Conservation (phyloP, 2,888 invertebrate species). For the Pseudanteris insignis region DNA sequence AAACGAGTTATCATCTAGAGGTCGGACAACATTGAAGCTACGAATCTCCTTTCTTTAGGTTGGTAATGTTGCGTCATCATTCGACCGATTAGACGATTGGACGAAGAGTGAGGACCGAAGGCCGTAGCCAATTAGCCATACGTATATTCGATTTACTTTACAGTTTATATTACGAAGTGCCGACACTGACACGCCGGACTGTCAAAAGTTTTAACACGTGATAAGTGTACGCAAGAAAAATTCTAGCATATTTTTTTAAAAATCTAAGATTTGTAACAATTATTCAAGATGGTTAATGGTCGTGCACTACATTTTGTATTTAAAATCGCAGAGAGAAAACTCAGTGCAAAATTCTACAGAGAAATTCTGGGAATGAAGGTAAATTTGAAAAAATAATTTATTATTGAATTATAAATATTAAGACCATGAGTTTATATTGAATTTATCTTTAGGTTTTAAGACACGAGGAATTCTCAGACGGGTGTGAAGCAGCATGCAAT, state of each 20-base stretch:
- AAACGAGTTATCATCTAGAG: no score
- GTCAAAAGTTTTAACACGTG: no score
- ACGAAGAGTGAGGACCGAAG: no score
- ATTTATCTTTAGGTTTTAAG: constrained; percentile 77
- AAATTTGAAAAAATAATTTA: background rate
- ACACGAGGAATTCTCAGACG: constrained; percentile 97
- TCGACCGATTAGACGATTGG: no score
- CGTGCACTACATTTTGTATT: constrained; percentile 96
- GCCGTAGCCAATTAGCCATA: no score
- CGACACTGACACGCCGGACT: no score
- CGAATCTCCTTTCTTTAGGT: background rate
- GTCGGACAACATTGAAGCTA: no score
- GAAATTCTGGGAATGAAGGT: constrained; percentile 96
- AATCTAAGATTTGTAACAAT: no score
- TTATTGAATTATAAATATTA: background rate
- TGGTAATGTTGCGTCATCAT: background rate
- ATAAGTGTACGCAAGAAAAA: no score
- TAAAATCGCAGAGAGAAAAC: constrained; percentile 89
- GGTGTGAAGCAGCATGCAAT: constrained; percentile 97
- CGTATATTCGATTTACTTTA: no score
- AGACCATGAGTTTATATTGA: background rate
- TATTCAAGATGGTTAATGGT: constrained; percentile 70
- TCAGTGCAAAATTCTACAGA: constrained; percentile 87
- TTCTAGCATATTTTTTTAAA: no score
- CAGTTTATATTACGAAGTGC: no score